A percentile compares a stretch with the other conserved stretches of the same genome.
These are phyloP conservation scores for Allobates femoralis DNA, from an alignment of 2,797 vertebrate genomes.

Conservation along the genomic window DNA sequence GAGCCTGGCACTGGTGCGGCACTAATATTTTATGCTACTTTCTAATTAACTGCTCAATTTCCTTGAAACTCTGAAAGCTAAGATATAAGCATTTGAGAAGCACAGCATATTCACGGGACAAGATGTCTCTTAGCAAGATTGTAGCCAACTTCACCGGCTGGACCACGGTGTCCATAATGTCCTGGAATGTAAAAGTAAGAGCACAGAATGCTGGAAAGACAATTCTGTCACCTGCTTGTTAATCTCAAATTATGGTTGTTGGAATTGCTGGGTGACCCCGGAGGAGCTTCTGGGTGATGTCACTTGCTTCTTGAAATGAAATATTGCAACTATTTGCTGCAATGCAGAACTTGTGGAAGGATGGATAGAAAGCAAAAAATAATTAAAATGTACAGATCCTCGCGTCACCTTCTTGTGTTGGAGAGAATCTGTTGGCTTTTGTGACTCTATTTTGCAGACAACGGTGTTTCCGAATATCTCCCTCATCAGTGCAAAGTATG, in stretches of 20 bases:
- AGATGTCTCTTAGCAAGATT: not conserved
- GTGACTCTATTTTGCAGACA: no score
- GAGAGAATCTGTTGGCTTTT: no score
- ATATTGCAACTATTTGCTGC: not conserved
- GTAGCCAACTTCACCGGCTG: not conserved
- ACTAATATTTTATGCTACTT: slow-evolving; percentile 19
- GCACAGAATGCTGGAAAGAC: not conserved
- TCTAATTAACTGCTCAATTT: slow-evolving; percentile 18
- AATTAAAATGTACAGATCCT: not conserved
- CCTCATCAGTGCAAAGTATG: no score
- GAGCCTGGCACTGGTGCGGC: not conserved
- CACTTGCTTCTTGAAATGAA: not conserved
- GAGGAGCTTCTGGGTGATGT: not conserved
- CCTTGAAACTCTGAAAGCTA: slow-evolving; percentile 1
- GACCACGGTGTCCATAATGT: not conserved
- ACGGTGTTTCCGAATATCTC: no score
- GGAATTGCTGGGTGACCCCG: not conserved
- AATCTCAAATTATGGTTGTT: not conserved
- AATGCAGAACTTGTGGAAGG: not conserved
- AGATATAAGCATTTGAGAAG: not conserved
- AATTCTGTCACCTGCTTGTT: not conserved
- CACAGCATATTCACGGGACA: not conserved
- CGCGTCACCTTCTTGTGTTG: not conserved
- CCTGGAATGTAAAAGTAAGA: slow-evolving; percentile 8
- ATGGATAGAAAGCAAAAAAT: not conserved